These are phyloP conservation scores for Lepidurus couesii DNA, from an alignment of 1,140 invertebrate genomes.

Conservation along the genomic window DNA sequence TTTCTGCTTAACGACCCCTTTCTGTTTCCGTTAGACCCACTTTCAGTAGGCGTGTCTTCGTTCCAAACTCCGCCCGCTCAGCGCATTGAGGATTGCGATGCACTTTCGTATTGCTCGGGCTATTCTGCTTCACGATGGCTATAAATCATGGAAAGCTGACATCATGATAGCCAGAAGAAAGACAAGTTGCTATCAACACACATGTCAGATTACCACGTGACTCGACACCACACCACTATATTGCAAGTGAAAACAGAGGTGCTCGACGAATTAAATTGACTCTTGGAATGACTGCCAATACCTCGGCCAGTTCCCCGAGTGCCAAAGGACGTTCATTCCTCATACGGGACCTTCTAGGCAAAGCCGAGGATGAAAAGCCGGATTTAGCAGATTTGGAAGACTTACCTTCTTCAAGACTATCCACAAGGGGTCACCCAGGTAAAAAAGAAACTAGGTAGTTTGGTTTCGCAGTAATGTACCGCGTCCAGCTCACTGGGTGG, in stretches of 20 bases:
- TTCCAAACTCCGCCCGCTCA: not conserved
- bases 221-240: not conserved
- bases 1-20: not conserved
- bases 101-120: not conserved
- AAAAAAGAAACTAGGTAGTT: not conserved
- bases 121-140: not conserved
- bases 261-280: not conserved
- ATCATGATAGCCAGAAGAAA: constrained; percentile 16
- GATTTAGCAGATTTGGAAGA: not conserved
- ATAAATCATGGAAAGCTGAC: constrained; percentile 19
- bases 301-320: not conserved
- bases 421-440: not conserved
- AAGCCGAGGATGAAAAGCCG: not conserved
- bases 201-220: constrained; percentile 2
- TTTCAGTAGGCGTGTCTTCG: not conserved
- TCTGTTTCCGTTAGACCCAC: not conserved
- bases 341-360: not conserved
- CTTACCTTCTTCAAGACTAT: not conserved
- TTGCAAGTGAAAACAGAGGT: not conserved
- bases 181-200: not conserved
- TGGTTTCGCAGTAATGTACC: too few species aligned
- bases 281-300: not conserved
- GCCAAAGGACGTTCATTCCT: constrained; percentile 14
- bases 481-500: too few species aligned
- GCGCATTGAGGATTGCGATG: constrained; percentile 8